Conservation (phyloP, 2,888 invertebrate genomes). For the Acronicta alni region DNA sequence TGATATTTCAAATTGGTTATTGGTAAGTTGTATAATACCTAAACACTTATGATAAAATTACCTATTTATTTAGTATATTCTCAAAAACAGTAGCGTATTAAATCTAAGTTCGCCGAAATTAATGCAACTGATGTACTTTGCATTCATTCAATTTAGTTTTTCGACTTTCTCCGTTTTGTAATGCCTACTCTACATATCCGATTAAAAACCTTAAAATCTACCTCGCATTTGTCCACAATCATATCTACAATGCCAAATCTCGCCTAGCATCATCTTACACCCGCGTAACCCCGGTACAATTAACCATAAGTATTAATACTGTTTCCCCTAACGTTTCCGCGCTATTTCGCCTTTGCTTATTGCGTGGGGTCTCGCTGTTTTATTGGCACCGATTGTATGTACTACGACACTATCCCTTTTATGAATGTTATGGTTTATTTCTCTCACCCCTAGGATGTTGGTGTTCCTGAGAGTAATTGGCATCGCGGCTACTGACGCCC, state of each 20-base stretch:
- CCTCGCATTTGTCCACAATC: background rate
- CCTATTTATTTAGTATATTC: too few species aligned
- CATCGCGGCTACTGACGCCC: conserved; percentile 58
- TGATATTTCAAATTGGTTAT: too few species aligned
- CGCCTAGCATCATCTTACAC: conserved; percentile 70
- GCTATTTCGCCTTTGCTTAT: conserved; percentile 86
- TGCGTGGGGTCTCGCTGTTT: conserved; percentile 83
- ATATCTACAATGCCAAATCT: conserved; percentile 7
- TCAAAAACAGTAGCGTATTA: too few species aligned
- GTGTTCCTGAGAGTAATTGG: conserved; percentile 69
- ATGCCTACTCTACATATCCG: too few species aligned
- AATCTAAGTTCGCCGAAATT: background rate
- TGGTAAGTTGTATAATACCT: too few species aligned
- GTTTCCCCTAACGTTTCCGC: conserved; percentile 86
- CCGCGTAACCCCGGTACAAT: conserved; percentile 76
- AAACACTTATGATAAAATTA: too few species aligned
- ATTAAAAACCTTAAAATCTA: background rate
- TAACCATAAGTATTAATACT: conserved; percentile 89
- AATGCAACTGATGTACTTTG: too few species aligned
- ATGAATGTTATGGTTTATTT: conserved; percentile 83
- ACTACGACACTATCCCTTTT: conserved; percentile 84
- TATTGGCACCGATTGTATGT: conserved; percentile 87
- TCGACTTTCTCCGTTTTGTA: too few species aligned
- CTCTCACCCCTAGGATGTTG: conserved; percentile 67
- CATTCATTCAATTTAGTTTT: too few species aligned